Conservation (phyloP, 2,113 vertebrate genomes). For the Cochlearius cochlearius region DNA sequence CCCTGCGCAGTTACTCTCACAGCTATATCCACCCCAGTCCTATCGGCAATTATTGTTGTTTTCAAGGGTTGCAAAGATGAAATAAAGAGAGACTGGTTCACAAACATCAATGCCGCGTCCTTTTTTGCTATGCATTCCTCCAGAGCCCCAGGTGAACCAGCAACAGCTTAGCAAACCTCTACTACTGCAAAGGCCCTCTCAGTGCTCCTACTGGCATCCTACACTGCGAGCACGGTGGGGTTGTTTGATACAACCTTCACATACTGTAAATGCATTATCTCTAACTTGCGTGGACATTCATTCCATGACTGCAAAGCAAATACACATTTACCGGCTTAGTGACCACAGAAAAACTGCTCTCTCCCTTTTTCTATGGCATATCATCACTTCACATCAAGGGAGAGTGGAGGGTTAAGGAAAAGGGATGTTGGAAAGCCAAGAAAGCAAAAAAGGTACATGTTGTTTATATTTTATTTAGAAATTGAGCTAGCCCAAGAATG, state of each 20-base stretch:
- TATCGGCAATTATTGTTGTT: not conserved
- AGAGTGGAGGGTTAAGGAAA: not conserved
- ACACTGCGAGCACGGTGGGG: accelerated
- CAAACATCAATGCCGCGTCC: not conserved
- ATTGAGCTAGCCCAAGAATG: not conserved
- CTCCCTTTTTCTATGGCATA: not conserved
- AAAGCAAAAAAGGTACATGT: not conserved
- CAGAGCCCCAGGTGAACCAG: not conserved
- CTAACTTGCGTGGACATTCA: not conserved
- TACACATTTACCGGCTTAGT: not conserved
- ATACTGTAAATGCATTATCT: not conserved
- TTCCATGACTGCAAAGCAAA: not conserved
- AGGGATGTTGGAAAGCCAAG: not conserved
- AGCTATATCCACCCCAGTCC: not conserved
- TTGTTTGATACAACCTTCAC: not conserved
- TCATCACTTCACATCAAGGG: not conserved
- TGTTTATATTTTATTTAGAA: not conserved
- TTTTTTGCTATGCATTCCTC: not conserved
- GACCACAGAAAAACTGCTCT: not conserved
- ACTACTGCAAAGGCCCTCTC: not conserved
- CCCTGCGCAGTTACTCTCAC: not conserved
- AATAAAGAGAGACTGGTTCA: not conserved
- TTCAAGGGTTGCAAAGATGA: not conserved
- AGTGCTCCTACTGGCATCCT: accelerated
- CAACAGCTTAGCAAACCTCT: not conserved